A percentile compares a stretch with the other conserved stretches of the same genome.
Evolutionary conservation across 2,888 invertebrate genomes (phyloP).

Genomic region (Lumbricus terrestris): DNA sequence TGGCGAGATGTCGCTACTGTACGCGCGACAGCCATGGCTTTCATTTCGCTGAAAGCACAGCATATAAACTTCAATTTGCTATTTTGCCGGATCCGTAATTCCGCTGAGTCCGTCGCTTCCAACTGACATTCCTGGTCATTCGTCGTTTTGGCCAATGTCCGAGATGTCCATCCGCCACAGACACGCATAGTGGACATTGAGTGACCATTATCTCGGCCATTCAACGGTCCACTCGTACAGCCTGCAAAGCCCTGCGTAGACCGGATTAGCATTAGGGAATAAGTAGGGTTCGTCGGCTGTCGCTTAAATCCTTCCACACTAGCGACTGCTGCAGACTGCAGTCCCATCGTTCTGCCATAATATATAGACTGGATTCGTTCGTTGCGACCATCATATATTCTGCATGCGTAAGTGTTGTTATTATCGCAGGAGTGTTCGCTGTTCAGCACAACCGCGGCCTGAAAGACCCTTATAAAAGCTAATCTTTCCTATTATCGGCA

Average conservation of each 20-base stretch:
- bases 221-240: neutral
- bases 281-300: neutral
- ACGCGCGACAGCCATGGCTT: neutral
- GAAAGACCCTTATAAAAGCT: neutral
- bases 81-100: neutral
- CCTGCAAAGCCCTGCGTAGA: neutral
- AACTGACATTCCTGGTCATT: neutral
- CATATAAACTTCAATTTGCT: neutral
- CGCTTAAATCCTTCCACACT: neutral
- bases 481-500: neutral
- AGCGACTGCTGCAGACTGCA: neutral
- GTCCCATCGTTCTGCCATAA: neutral
- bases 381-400: neutral
- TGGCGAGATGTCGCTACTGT: neutral
- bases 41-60: neutral
- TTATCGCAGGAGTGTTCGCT: too few species aligned
- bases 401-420: neutral
- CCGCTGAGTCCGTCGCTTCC: neutral
- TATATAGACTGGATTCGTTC: neutral
- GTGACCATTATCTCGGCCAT: neutral
- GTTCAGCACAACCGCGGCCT: neutral
- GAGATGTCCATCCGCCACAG: neutral
- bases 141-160: neutral
- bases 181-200: neutral
- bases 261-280: neutral